A percentile compares a stretch with the other conserved stretches of the same genome.
Evolutionary conservation across 2,888 invertebrate species (phyloP).

Genomic region (Thymelicus sylvestris): DNA sequence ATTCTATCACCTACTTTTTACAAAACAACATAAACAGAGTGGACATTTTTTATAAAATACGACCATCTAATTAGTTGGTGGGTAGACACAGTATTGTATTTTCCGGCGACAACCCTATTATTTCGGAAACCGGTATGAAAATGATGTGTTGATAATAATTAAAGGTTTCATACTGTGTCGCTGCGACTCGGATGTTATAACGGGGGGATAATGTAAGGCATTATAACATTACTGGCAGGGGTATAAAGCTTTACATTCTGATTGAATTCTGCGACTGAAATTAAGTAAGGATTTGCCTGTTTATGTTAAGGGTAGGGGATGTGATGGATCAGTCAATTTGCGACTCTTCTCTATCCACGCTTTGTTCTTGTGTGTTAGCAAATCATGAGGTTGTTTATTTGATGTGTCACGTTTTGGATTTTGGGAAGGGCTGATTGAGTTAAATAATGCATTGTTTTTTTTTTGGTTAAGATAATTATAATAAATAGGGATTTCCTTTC

Average conservation of each 20-base stretch:
- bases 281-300: conserved; percentile 84
- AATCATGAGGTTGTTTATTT: conserved; percentile 44
- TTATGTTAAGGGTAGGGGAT: conserved; percentile 75
- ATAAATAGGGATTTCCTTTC: too few species aligned
- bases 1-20: too few species aligned
- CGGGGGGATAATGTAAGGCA: conserved; percentile 79
- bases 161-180: conserved; percentile 79
- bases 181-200: conserved; percentile 64
- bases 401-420: conserved; percentile 34
- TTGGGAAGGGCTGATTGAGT: conserved; percentile 7
- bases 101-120: conserved; percentile 65
- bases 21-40: too few species aligned
- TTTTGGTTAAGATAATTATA: too few species aligned
- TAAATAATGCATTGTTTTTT: conserved; percentile 4
- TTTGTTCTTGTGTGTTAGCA: conserved; percentile 57
- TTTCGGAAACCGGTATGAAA: conserved; percentile 73
- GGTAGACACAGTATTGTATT: conserved; percentile 28
- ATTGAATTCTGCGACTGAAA: conserved; percentile 84
- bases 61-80: conserved; percentile 25
- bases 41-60: not conserved
- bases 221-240: conserved; percentile 81
- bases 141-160: conserved; percentile 85
- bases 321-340: conserved; percentile 79
- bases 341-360: conserved; percentile 67
- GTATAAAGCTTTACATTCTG: conserved; percentile 81